Base-by-base conservation (phyloP, 2,113 vertebrate genomes). In the Pedionomus torquatus region DNA sequence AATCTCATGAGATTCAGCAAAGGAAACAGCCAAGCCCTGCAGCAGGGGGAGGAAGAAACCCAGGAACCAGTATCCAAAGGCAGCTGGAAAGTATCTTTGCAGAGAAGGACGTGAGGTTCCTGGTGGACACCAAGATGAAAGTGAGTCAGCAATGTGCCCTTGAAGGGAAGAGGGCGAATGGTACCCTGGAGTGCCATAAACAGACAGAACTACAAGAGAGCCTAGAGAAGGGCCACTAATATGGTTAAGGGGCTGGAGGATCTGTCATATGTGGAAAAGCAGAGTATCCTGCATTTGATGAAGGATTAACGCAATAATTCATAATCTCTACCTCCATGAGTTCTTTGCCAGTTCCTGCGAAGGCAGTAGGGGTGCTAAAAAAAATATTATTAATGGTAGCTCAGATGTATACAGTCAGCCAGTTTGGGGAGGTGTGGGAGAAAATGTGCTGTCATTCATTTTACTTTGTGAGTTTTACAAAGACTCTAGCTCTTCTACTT, bases 401-500 rank as follows among this genome's bases (percentile, higher is more conserved):
- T 93, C 68, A 90, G 82, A 49, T 94, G 83, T 20, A 68, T 19
- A 65, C 7, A 26, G 70, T 79, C 39, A 70, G 13, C 13, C 43
- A 63, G 26, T 91, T 37, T 90, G 71, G 44, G 44, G 24, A 78
- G 46, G 13, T 83, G 8, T 37, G 55, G 55, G 35, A 85, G n/a
- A 87, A 96, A 95, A 90, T 0, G 0, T 31, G 16, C 6, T 57
- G 21, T 51, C 39, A 58, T 71, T 89, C 26, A 74, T 95, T 95
- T 96, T 93, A 52, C 17, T 93, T 76, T 58, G 13, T 71, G 61
- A 68, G 26, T 85, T 93, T 81, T 88, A 61, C 79, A 91, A 90
- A 75, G 5, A 94, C 79, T 87, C 65, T 84, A 83, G 25, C 3
- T 70, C 55, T 74, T 81, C 80, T 69, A 33, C 10, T 91, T 92